Evolutionary conservation across 1,140 invertebrate genomes (phyloP), one percentile per base, ranked within the genome.

Genomic region (Battus philenor): DNA sequence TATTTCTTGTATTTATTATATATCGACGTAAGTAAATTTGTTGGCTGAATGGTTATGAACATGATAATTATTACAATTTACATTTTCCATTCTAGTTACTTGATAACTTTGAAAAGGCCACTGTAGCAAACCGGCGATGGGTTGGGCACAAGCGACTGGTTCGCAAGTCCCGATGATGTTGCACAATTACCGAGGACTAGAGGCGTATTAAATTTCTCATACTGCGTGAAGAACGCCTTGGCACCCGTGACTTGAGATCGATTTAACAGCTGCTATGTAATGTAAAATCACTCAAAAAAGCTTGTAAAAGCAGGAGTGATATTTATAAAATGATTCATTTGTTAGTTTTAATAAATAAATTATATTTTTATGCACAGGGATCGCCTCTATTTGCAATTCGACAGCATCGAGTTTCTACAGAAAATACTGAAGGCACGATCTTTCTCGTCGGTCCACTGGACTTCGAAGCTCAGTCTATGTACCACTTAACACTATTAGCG

Each of bases 401-500:
- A 43, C 93, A 95, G 63, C 89, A 90, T 50, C 90, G 94, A 53
- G 90, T 93, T 27, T 90, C 91, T 12, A 87, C 89, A 4, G 91
- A 93, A 67, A 90, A 89, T 30, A 93, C 92, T 12, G 91, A 93
- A 72, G 93, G 92, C 24, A 91, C 92, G 1, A 91, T 95, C 64
- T 90, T 91, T 44, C 76, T 95, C 9, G 87, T 91, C 16, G 91
- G 91, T 11, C 89, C 91, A 52, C 78, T 96, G 41, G 95, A 96
- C 82, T 96, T 95, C 65, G 95, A 96, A 66, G 92, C 89, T 15
- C 92, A 93, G 79, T 93, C 93, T 32, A 93, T 95, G 88, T 94
- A 95, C 75, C 92, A 92, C 45, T 81, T 96, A 50, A 92, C 91
- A 1, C 89, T 96, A 55, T 90, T 94, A 38, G 94, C 94, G 9